Conservation (phyloP, 2,797 vertebrate genomes). For the Hylomyscus alleni region DNA sequence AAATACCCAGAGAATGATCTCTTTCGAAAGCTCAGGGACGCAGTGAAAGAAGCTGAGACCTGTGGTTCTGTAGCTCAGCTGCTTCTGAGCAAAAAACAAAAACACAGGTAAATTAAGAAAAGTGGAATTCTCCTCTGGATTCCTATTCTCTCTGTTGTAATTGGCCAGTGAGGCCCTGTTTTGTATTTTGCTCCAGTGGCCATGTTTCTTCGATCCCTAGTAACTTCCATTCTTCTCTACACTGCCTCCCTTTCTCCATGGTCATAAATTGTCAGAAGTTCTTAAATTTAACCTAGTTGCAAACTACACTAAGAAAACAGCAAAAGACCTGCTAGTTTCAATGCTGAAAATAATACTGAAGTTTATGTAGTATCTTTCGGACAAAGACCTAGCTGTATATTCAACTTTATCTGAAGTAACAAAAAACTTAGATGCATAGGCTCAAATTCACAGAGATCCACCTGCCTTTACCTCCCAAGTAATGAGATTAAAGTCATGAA, state of each 20-base stretch:
- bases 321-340: neutral
- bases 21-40: constrained; percentile 95
- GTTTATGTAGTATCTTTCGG: neutral
- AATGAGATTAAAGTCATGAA: neutral
- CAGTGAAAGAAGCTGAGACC: constrained; percentile 98
- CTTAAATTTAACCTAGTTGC: constrained; percentile 58
- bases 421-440: neutral
- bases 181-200: neutral
- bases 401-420: constrained; percentile 26
- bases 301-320: neutral
- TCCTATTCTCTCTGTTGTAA: neutral
- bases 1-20: constrained; percentile 98
- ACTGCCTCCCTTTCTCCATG: neutral
- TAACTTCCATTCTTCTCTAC: neutral
- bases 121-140: neutral
- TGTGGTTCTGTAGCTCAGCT: constrained; percentile 98
- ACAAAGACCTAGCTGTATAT: neutral
- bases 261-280: neutral
- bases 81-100: constrained; percentile 97
- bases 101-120: constrained; percentile 92
- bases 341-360: neutral
- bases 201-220: neutral
- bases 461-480: neutral
- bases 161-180: neutral
- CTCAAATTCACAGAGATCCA: neutral